Evolutionary conservation across 2,113 vertebrate species (phyloP).

Genomic region (Ibidorhyncha struthersii): DNA sequence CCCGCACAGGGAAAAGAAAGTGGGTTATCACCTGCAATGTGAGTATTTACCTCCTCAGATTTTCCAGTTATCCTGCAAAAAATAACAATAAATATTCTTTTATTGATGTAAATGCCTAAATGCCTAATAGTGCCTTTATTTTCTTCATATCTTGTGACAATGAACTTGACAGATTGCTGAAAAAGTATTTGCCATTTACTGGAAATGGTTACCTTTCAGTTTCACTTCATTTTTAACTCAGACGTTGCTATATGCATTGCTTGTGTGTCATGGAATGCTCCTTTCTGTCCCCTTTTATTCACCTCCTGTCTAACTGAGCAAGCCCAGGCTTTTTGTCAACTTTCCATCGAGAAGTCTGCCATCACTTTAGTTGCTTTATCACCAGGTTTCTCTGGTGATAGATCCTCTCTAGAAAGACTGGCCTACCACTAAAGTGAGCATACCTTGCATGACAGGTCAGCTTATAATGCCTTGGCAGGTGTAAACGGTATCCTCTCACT

Average conservation of each 20-base stretch:
- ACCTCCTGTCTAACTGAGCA: neutral
- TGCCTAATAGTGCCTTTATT: neutral
- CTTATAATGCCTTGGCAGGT: neutral
- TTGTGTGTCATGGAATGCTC: neutral
- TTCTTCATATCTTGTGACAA: neutral
- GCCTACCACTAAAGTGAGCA: neutral
- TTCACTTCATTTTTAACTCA: conserved; percentile 3
- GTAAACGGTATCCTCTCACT: neutral
- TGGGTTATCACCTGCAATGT: rapidly evolving
- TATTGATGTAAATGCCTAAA: neutral
- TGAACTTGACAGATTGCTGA: neutral
- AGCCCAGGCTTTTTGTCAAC: neutral
- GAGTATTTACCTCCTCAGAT: neutral
- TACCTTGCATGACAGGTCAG: neutral
- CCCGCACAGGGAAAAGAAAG: neutral
- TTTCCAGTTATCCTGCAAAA: neutral
- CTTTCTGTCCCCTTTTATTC: neutral
- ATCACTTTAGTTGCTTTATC: neutral
- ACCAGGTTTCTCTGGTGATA: neutral
- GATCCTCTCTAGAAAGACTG: neutral
- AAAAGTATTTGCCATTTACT: conserved; percentile 6
- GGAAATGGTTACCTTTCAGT: neutral
- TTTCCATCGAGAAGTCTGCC: neutral
- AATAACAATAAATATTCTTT: neutral
- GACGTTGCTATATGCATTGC: neutral